Conservation (phyloP, 2,888 invertebrate species). For the Sphecodes monilicornis region DNA sequence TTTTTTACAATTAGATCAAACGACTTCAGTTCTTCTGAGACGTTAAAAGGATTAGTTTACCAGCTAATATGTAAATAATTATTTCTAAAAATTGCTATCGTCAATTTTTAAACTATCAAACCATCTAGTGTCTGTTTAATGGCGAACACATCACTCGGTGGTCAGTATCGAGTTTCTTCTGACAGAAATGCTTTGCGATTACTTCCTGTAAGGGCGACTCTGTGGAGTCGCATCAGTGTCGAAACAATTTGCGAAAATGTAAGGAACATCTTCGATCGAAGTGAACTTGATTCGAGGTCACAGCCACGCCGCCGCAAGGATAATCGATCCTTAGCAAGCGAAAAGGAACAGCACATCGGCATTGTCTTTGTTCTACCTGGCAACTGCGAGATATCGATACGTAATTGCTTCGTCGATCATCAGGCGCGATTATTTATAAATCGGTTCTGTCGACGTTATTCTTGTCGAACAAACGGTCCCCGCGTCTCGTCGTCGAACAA, state of each 20-base stretch:
- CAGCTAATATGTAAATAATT: too few relatives aligned
- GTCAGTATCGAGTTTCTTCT: not conserved
- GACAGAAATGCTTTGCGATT: not conserved
- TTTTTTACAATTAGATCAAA: too few relatives aligned
- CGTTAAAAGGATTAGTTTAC: too few relatives aligned
- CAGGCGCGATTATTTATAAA: slow-evolving; percentile 71
- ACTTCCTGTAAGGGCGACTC: not conserved
- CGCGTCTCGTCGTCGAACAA: not conserved
- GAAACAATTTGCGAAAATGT: not conserved
- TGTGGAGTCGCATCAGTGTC: not conserved
- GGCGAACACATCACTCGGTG: not conserved
- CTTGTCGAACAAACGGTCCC: slow-evolving; percentile 38
- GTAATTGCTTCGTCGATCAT: slow-evolving; percentile 68
- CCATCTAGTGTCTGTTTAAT: not conserved
- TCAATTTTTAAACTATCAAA: too few relatives aligned
- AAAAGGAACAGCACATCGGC: slow-evolving; percentile 41
- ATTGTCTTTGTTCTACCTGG: slow-evolving; percentile 70
- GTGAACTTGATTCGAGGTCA: slow-evolving; percentile 59
- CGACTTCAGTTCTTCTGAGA: too few relatives aligned
- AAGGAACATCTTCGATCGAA: not conserved
- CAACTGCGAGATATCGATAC: slow-evolving; percentile 72
- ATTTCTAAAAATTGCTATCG: too few relatives aligned
- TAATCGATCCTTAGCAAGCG: slow-evolving; percentile 67
- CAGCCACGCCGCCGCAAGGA: slow-evolving; percentile 58
- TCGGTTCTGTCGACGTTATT: slow-evolving; percentile 53